Evolutionary conservation across 2,888 invertebrate genomes (phyloP), one percentile per base, ranked within the genome.

Genomic region (Apodemia zela): DNA sequence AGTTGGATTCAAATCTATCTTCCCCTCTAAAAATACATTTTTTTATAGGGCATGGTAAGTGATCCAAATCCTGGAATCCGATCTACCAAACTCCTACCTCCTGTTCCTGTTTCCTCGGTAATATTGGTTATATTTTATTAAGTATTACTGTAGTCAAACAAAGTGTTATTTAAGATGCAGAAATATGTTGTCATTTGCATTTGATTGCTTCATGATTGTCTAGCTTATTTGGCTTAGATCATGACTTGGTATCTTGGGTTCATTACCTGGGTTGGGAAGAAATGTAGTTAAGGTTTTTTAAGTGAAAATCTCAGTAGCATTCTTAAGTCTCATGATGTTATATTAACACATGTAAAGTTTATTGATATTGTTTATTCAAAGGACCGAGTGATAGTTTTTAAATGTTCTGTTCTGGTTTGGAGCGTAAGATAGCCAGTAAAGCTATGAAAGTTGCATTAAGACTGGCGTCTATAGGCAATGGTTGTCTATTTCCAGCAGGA

Each of bases 1-100:
- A 38, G 3, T 38, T 13, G 11, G 3, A 38, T 13, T 11, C 4
- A 11, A 13, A 38, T 38, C 38, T 38, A 13, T 11, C 11, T 38
- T 38, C 13, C 21, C 3, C 10, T 10, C 11, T 51, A 51, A 51
- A 21, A 71, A 64, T 72, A 38, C 2, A 72, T 76, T 80, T 81
- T 72, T 73, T 82, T 79, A 35, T 87, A 89, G 87, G 78, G 60
- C 59, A 72, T 75, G 84, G 88, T 89, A 88, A 88, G 87, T 85
- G 78, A 65, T 63, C 47, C 59, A 54, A 59, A 57, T 65, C 69
- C 72, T 69, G 72, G 68, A 71, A 70, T 70, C 70, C 68, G 18
- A 49, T 11, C 49, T 65, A 68, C 67, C 70, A 65, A 65, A 67
- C 69, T 66, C 71, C 72, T 71, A 69, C 71, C 68, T 76, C 72